Evolutionary conservation across 2,113 vertebrate species (phyloP).

Genomic region (Heptranchias perlo): DNA sequence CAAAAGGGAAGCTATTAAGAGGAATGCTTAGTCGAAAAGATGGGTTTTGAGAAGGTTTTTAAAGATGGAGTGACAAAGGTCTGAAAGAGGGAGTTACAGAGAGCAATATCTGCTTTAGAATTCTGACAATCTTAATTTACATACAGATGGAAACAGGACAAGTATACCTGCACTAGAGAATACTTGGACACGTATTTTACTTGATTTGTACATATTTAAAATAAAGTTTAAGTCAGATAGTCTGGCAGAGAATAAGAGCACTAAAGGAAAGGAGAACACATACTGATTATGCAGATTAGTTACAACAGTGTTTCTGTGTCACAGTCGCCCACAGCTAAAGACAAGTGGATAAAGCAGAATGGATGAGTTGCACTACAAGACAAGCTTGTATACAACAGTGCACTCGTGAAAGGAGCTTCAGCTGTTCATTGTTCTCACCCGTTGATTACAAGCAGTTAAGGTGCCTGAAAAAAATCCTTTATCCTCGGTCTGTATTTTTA

Average conservation of each 20-base stretch:
- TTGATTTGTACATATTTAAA: not conserved
- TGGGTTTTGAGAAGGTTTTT: not conserved
- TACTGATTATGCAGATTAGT: not conserved
- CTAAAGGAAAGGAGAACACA: not conserved
- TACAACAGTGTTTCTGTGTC: not conserved
- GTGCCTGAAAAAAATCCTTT: not conserved
- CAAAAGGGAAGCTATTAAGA: not conserved
- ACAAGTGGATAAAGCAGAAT: not conserved
- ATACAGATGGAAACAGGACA: not conserved
- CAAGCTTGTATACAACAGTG: not conserved
- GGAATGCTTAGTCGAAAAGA: not conserved
- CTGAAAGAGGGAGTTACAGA: not conserved
- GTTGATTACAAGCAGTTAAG: not conserved
- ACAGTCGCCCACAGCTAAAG: not conserved
- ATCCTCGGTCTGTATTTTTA: not conserved
- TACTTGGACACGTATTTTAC: not conserved
- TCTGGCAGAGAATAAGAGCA: not conserved
- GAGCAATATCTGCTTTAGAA: not conserved
- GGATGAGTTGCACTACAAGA: not conserved
- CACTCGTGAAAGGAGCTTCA: not conserved
- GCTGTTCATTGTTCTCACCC: not conserved
- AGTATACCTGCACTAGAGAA: not conserved
- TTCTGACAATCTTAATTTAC: not conserved
- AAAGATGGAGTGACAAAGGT: not conserved
- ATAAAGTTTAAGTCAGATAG: not conserved